Base-by-base conservation (phyloP, 2,888 invertebrate genomes). In the Agrotis clavis region DNA sequence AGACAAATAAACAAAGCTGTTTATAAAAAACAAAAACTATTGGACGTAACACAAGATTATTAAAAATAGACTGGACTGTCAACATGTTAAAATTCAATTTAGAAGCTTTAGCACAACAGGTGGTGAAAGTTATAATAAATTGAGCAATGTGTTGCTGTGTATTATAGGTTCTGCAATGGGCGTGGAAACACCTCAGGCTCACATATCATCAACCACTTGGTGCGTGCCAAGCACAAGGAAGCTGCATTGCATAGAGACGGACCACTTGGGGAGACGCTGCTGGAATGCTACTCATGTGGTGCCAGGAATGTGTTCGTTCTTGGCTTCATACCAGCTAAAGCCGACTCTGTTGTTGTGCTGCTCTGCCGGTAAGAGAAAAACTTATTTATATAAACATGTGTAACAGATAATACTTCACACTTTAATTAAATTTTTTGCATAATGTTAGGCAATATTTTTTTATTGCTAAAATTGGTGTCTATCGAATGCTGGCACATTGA, bases 201-300 rank as follows among this genome's bases (percentile, higher is more conserved):
- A 62, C 99, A 99, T 91, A 99, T 99, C 86, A 99, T 99, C 86
- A 99, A 99, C 94, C 99, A 99, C 95, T 96, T 99, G 91, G 99
- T 99, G 77, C 97, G 99, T 81, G 99, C 99, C n/a, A 99, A 99
- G 94, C 99, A 99, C 92, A 99, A 99, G 97, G 99, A 99, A 96
- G 99, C 99, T 0, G 99, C 99, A 0, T 96, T 99, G 61, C 99
- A 99, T 92, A 97, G 98, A 88, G 99, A 99, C 93, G 99, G 99
- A 0, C 99, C 99, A 0, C 97, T 99, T 1, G 99, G 99, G 9
- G 99, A 99, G 94, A 99, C 99, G 0, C 97, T 99, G 65, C 96
- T 99, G 74, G 99, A 99, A 93, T 99, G 99, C 93, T 99, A 99
- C 95, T 99, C 99, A 54, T 99, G 99, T 94, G 99, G 99, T 21